Conservation (phyloP, 64 coral and sea anemone species). For the Dendronephthya gigantea region DNA sequence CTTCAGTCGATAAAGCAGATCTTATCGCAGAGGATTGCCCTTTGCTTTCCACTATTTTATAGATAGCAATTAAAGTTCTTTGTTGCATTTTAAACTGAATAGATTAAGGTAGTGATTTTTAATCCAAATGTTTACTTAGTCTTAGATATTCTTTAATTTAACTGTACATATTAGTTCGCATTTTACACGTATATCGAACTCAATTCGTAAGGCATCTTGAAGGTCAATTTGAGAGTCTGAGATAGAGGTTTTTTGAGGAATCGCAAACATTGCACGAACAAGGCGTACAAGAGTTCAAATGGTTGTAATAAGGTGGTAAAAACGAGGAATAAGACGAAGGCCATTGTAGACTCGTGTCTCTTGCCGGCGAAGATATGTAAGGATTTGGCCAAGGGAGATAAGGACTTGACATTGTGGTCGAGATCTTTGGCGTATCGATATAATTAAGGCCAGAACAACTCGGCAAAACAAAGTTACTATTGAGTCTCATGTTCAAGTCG, state of each 20-base stretch:
- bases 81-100: not conserved
- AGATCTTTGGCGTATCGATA: not conserved
- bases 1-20: too few species aligned
- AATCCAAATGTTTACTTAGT: too few species aligned
- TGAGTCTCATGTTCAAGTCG: conserved; percentile 6
- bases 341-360: conserved; percentile 2
- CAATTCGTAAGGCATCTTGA: not conserved
- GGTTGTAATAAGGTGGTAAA: not conserved
- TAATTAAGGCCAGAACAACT: conserved; percentile 3
- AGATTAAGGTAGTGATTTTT: too few species aligned
- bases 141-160: too few species aligned
- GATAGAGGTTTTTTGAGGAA: conserved; percentile 9
- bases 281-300: not conserved
- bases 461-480: not conserved
- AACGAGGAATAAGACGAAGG: not conserved
- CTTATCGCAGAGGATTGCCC: too few species aligned
- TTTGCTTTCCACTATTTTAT: not conserved
- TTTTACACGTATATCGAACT: not conserved
- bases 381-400: conserved; percentile 12
- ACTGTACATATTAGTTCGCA: not conserved
- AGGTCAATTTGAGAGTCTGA: not conserved
- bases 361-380: not conserved
- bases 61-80: not conserved
- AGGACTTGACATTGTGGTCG: not conserved
- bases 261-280: conserved; percentile 6